Base-by-base conservation (phyloP, 2,113 vertebrate genomes). In the Cyprinodon brontotheroides region DNA sequence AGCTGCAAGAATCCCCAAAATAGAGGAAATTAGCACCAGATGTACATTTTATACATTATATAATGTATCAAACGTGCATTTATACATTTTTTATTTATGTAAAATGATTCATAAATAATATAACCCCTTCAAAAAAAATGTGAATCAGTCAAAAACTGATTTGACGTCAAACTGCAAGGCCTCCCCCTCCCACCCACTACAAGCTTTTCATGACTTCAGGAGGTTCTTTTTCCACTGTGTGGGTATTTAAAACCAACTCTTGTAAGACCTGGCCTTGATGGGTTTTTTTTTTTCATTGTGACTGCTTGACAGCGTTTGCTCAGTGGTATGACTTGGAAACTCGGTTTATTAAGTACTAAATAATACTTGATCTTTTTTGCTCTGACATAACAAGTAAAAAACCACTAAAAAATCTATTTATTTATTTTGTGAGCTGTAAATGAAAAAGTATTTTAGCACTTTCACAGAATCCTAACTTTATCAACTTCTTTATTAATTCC, bases 211-310 rank as follows among this genome's bases (percentile, higher is more conserved):
- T 45, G 47, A 50, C 11, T 45, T 72, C 47, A 61, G 10, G 61
- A 60, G 64, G 37, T 47, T 70, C 47, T 74, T 70, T 47, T 74
- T 70, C 72, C 15, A 70, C 13, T 12, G 68, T 1, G 7, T 75
- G 63, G 47, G 61, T 39, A 82, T 4, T 69, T 17, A 65, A 57
- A 61, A 40, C 14, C 17, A 8, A 22, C 14, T 62, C 8, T 13
- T 77, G 29, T 20, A 37, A 61, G 61, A 37, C 13, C 68, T 71
- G 72, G 22, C 66, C 70, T 79, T 83, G 74, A 81, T 41, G 7
- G 11, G 40, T 29, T 29, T 22, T 3, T 7, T 43, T 22, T 3
- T 7, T n/a, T 37, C 15, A 68, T 61, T 72, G 75, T 45, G 62
- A 41, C 47, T 73, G 37, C 6, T 64, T 60, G 22, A 53, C 37